A percentile compares a stretch with the other conserved stretches of the same genome.
phyloP scores from a whole-genome alignment of 2,888 invertebrate genomes.

The Myopa tessellatipennis region DNA sequence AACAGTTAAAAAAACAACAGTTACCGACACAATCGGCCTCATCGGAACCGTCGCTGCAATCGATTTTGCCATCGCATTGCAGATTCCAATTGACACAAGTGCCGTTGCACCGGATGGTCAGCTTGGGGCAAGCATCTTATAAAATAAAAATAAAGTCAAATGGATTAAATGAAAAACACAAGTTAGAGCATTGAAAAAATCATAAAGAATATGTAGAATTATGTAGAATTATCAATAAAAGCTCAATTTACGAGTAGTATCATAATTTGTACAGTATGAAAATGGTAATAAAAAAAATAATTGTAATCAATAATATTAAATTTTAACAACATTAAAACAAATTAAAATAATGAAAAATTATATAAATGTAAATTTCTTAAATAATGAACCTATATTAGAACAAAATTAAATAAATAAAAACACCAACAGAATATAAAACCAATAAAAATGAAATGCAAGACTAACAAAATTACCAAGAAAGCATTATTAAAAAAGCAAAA shows the following conservation, averaged over 20 bases:
- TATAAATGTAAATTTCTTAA: too few species aligned
- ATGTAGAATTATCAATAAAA: neutral
- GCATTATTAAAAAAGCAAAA: neutral
- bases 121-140: constrained; percentile 50
- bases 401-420: too few species aligned
- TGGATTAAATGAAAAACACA: constrained; percentile 13
- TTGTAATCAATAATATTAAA: too few species aligned
- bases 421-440: too few species aligned
- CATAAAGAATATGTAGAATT: neutral
- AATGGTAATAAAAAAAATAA: too few species aligned
- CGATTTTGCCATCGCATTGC: constrained; percentile 72
- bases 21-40: constrained; percentile 65
- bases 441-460: too few species aligned
- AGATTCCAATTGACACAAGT: constrained; percentile 69
- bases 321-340: too few species aligned
- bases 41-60: constrained; percentile 73
- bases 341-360: too few species aligned
- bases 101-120: constrained; percentile 61
- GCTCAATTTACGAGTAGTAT: too few species aligned
- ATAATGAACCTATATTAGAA: too few species aligned
- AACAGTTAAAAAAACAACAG: constrained; percentile 3
- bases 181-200: constrained; percentile 1
- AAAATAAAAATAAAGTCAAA: constrained; percentile 3
- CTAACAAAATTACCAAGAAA: neutral
- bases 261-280: too few species aligned